phyloP scores from a whole-genome alignment of 2,113 vertebrate species.

The Gavia stellata region DNA sequence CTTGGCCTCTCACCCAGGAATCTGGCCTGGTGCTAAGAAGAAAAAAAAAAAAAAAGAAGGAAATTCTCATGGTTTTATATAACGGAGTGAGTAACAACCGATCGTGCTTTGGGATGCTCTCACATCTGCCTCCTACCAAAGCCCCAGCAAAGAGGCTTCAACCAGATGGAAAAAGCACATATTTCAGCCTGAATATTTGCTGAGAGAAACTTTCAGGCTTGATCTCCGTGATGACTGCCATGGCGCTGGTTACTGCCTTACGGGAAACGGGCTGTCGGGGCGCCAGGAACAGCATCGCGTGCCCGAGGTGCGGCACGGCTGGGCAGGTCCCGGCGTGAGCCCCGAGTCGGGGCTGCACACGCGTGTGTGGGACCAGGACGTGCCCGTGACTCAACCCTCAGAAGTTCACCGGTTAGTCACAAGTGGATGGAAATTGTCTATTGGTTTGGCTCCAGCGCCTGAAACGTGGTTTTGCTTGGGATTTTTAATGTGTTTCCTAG shows the following conservation, averaged over 20 bases:
- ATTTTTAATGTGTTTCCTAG: neutral
- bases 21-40: neutral
- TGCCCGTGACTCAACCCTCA: neutral
- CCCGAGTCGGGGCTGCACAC: rapidly evolving
- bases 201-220: neutral
- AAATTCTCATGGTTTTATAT: slow-evolving; percentile 49
- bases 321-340: neutral
- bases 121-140: slow-evolving; percentile 54
- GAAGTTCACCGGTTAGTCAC: neutral
- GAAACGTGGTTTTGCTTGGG: neutral
- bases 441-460: neutral
- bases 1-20: slow-evolving; percentile 23
- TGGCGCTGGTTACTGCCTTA: neutral
- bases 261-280: neutral
- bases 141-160: neutral
- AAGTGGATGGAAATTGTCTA: neutral
- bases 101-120: slow-evolving; percentile 39
- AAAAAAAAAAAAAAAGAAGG: neutral
- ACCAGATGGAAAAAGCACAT: slow-evolving; percentile 26
- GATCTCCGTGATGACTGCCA: rapidly evolving
- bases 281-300: neutral
- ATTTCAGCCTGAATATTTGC: slow-evolving; percentile 7
- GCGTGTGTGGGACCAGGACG: rapidly evolving
- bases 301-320: rapidly evolving
- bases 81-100: neutral